Conservation (phyloP, 2,888 invertebrate genomes). For the Aradus depressus region DNA sequence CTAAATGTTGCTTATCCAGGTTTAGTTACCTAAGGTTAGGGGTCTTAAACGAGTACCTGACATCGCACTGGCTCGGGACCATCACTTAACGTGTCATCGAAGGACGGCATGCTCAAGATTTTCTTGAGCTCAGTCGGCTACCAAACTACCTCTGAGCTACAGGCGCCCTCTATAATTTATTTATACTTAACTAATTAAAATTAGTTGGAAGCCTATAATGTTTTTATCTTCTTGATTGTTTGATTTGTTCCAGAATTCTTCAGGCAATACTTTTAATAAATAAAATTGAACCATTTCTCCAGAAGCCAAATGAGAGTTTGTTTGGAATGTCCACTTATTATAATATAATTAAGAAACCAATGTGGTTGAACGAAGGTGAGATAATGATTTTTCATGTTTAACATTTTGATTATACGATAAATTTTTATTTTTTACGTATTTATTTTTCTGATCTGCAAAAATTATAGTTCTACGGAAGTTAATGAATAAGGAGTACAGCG, state of each 20-base stretch:
- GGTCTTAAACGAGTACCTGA: too few species aligned
- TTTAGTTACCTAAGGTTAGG: too few species aligned
- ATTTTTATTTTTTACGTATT: neutral
- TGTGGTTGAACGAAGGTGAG: constrained; percentile 41
- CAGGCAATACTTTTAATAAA: constrained; percentile 35
- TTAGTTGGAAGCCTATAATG: too few species aligned
- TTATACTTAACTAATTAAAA: too few species aligned
- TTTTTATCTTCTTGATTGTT: too few species aligned
- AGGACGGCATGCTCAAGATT: too few species aligned
- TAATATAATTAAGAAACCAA: constrained; percentile 38
- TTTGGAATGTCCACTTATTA: constrained; percentile 38
- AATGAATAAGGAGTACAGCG: constrained; percentile 35
- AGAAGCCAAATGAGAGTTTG: constrained; percentile 36
- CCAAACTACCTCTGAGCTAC: too few species aligned
- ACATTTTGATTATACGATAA: neutral
- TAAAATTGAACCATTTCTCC: constrained; percentile 36
- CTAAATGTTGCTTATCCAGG: too few species aligned
- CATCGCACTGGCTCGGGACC: too few species aligned
- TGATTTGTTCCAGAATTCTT: constrained; percentile 37
- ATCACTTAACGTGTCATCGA: too few species aligned
- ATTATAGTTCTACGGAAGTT: constrained; percentile 30
- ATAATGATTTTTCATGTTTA: neutral
- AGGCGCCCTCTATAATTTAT: too few species aligned
- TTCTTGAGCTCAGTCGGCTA: too few species aligned
- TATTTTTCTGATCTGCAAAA: neutral